Evolutionary conservation across 1,140 invertebrate genomes (phyloP).

Genomic region (Sesamia nonagrioides): DNA sequence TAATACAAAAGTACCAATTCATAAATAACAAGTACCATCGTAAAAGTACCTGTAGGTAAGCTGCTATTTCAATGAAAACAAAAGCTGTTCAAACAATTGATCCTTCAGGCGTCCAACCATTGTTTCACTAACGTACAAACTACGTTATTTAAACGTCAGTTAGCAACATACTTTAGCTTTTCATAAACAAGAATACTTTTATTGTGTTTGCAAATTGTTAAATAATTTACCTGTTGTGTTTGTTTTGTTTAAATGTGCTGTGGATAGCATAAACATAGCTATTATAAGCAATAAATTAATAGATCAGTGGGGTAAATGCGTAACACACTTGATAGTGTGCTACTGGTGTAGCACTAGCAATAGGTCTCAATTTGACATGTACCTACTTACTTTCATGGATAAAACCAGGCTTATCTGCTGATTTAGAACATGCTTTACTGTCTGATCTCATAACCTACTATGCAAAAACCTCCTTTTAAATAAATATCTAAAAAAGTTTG

Average conservation of each 20-base stretch:
- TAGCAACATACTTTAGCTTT: neutral
- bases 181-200: slow-evolving; percentile 11
- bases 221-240: neutral
- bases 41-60: slow-evolving; percentile 12
- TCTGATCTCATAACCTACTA: slow-evolving; percentile 18
- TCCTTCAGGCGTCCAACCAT: slow-evolving; percentile 12
- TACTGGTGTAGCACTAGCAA: no score
- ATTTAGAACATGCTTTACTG: neutral
- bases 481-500: neutral
- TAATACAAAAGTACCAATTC: slow-evolving; percentile 3
- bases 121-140: slow-evolving; percentile 34
- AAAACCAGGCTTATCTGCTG: neutral
- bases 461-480: neutral
- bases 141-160: slow-evolving; percentile 5
- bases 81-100: slow-evolving; percentile 38
- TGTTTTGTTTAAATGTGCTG: slow-evolving; percentile 4
- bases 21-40: neutral
- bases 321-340: no score
- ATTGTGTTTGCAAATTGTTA: neutral
- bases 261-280: no score
- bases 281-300: no score
- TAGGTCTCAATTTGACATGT: no score
- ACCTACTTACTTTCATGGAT: neutral
- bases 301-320: no score
- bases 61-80: slow-evolving; percentile 30